Percentiles rank a stretch among this genome's conserved stretches.
Conservation (phyloP, 2,888 invertebrate genomes). For the Aromia moschata region DNA sequence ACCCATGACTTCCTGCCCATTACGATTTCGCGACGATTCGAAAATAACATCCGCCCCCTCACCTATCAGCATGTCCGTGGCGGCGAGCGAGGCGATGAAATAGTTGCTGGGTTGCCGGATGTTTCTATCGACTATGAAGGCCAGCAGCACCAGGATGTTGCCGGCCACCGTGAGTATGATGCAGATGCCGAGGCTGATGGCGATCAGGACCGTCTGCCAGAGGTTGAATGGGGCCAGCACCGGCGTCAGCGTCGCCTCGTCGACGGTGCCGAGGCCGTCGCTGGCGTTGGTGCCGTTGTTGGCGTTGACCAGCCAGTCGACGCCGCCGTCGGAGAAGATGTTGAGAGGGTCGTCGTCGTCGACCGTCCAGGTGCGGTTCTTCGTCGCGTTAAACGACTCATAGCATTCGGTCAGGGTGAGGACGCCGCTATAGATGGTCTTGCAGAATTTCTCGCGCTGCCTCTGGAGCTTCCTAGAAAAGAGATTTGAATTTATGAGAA, state of each 20-base stretch:
- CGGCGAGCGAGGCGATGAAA: conserved; percentile 97
- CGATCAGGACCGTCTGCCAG: conserved; percentile 91
- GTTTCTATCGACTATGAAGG: conserved; percentile 93
- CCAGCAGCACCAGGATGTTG: conserved; percentile 93
- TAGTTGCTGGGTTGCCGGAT: conserved; percentile 98
- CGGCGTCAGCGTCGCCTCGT: conserved; percentile 60
- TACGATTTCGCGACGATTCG: too few relatives aligned
- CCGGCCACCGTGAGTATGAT: conserved; percentile 94
- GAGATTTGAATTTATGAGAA: neutral
- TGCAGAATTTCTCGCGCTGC: conserved; percentile 78
- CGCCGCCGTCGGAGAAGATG: conserved; percentile 47
- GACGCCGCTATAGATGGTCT: conserved; percentile 71
- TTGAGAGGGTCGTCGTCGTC: conserved; percentile 58
- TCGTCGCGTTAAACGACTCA: conserved; percentile 63
- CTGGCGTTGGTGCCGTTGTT: conserved; percentile 35
- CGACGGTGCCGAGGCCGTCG: conserved; percentile 35
- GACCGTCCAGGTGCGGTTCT: conserved; percentile 48
- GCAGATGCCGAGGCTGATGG: conserved; percentile 85
- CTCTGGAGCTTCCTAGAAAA: conserved; percentile 75
- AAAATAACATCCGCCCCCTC: too few relatives aligned
- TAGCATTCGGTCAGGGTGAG: conserved; percentile 71
- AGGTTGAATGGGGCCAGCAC: conserved; percentile 86
- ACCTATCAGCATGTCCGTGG: conserved; percentile 97
- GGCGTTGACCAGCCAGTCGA: conserved; percentile 38
- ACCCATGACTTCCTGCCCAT: too few relatives aligned